Evolutionary conservation across 1,140 invertebrate genomes (phyloP).

Genomic region (Vanessa atalanta): DNA sequence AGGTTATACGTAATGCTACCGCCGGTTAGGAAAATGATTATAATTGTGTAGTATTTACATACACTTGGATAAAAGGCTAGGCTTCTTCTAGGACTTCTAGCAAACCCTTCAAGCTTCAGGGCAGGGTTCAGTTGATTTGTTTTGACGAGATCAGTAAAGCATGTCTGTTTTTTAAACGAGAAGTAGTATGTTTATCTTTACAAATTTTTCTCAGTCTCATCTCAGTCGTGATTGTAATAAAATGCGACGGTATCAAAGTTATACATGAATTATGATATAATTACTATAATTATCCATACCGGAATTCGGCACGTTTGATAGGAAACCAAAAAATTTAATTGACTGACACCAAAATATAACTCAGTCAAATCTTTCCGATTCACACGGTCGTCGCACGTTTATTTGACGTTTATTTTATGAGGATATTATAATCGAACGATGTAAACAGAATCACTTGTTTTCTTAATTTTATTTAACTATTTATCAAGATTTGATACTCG

Average conservation of each 20-base stretch:
- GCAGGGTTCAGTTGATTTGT: too few relatives aligned
- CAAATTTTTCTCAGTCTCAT: not conserved
- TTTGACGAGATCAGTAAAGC: too few relatives aligned
- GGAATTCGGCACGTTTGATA: conserved; percentile 17
- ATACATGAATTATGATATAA: not conserved
- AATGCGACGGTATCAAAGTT: not conserved
- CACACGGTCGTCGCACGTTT: conserved; percentile 1
- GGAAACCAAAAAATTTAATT: conserved; percentile 12
- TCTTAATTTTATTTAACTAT: not conserved
- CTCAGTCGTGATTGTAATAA: not conserved
- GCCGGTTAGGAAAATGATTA: too few relatives aligned
- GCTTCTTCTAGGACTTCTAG: not conserved
- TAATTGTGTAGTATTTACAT: too few relatives aligned
- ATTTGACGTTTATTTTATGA: not conserved
- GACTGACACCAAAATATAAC: conserved; percentile 17
- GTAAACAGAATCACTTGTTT: not conserved
- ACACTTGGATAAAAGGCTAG: not conserved
- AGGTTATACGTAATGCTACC: too few relatives aligned
- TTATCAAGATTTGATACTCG: conserved; percentile 1
- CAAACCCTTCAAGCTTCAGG: too few relatives aligned
- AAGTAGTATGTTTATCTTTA: too few relatives aligned
- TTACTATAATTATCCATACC: not conserved
- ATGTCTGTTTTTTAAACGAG: too few relatives aligned
- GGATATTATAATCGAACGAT: not conserved
- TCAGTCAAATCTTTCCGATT: conserved; percentile 15